These are phyloP conservation scores for Embiotoca jacksoni DNA, from an alignment of 2,113 vertebrate genomes.

Conservation along the genomic window DNA sequence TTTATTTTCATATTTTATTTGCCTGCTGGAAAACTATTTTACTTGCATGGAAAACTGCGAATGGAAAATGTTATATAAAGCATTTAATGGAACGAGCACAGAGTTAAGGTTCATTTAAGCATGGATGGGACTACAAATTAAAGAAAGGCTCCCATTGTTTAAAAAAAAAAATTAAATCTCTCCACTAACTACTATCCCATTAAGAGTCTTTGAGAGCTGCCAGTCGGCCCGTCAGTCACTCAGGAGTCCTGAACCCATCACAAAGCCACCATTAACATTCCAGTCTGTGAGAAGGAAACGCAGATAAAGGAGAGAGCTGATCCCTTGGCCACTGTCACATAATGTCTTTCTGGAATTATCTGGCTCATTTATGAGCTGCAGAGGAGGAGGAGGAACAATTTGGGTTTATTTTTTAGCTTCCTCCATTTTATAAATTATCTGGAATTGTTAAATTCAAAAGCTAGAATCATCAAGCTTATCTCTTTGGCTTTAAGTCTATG, in stretches of 20 bases:
- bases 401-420: background rate
- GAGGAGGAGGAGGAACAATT: background rate
- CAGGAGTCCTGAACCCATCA: slow-evolving; percentile 57
- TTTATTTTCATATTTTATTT: slow-evolving; percentile 1
- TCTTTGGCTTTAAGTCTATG: background rate
- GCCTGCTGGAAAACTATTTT: slow-evolving; percentile 5
- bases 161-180: slow-evolving; percentile 20
- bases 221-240: slow-evolving; percentile 69
- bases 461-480: background rate
- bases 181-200: slow-evolving; percentile 3
- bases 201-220: slow-evolving; percentile 56
- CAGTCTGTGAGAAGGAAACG: slow-evolving; percentile 52
- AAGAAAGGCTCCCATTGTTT: slow-evolving; percentile 52
- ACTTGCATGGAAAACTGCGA: slow-evolving; percentile 10
- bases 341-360: slow-evolving; percentile 42
- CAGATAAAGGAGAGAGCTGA: slow-evolving; percentile 64
- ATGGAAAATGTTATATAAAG: slow-evolving; percentile 25
- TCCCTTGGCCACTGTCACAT: slow-evolving; percentile 39
- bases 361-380: slow-evolving; percentile 26
- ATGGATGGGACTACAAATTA: slow-evolving; percentile 4
- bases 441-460: background rate
- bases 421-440: background rate
- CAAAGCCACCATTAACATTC: slow-evolving; percentile 80
- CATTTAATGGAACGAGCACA: slow-evolving; percentile 27
- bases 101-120: slow-evolving; percentile 26